Evolutionary conservation across 2,797 vertebrate genomes (phyloP).

Genomic region (Eremophila alpestris): DNA sequence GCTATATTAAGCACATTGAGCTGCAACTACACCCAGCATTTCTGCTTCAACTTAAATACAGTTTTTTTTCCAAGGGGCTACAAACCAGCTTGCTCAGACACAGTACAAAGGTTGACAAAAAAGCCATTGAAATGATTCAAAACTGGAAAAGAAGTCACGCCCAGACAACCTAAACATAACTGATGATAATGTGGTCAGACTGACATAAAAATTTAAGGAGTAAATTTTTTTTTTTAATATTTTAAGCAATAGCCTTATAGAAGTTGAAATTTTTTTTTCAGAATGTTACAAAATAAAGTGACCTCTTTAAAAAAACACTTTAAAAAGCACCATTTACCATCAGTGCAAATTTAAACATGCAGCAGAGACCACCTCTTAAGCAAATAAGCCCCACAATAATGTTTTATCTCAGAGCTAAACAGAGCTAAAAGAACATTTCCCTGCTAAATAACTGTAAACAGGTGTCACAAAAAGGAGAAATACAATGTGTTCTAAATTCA

Average conservation of each 20-base stretch:
- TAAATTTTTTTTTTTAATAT: background rate
- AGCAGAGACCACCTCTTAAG: background rate
- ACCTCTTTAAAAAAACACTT: background rate
- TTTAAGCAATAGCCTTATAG: background rate
- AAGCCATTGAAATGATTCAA: background rate
- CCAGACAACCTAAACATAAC: background rate
- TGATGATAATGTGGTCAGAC: background rate
- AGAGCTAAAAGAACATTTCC: background rate
- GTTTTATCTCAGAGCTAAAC: background rate
- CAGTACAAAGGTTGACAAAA: background rate
- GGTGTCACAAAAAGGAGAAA: background rate
- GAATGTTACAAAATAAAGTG: background rate
- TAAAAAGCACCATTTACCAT: background rate
- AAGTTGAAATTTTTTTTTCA: background rate
- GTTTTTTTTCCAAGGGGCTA: background rate
- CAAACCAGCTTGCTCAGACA: background rate
- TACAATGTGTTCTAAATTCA: background rate
- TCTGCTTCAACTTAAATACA: background rate
- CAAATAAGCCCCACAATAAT: background rate
- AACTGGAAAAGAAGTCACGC: background rate
- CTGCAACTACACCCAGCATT: background rate
- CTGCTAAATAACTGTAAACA: background rate
- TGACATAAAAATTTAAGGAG: background rate
- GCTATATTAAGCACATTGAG: background rate
- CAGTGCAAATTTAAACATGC: background rate